Conservation (phyloP, 2,888 invertebrate genomes). For the Prostheceraeus crozeri region DNA sequence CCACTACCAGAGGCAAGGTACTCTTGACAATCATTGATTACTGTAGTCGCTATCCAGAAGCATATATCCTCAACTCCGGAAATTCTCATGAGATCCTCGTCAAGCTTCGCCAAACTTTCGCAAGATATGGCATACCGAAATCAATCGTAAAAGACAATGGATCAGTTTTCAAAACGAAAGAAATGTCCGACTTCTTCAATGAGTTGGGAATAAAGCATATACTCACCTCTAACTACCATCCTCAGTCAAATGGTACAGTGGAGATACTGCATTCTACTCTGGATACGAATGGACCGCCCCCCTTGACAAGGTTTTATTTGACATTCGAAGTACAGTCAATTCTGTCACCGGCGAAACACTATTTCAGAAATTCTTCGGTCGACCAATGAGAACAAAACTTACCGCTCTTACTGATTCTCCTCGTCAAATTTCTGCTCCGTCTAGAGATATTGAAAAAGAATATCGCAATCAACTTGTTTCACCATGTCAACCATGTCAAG, state of each 20-base stretch:
- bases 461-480: not conserved
- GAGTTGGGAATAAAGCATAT: not conserved
- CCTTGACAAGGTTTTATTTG: conserved; percentile 6
- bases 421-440: not conserved
- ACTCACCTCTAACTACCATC: conserved; percentile 2
- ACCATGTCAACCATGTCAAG: not conserved
- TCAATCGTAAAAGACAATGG: conserved; percentile 19
- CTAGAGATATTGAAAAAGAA: conserved; percentile 5
- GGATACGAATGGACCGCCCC: not conserved
- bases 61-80: conserved; percentile 16
- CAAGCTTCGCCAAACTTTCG: conserved; percentile 15
- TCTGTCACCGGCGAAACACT: conserved; percentile 18
- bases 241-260: conserved; percentile 3
- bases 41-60: conserved; percentile 22
- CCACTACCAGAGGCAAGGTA: conserved; percentile 15
- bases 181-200: not conserved
- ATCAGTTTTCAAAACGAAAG: conserved; percentile 7
- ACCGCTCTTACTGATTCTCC: not conserved
- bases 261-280: conserved; percentile 3
- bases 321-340: conserved; percentile 5
- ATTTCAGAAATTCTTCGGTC: conserved; percentile 5
- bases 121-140: conserved; percentile 6
- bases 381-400: conserved; percentile 17
- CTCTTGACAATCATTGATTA: conserved; percentile 14
- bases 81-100: conserved; percentile 8